Percentiles rank a stretch among this genome's conserved stretches.
Conservation (phyloP, 2,888 invertebrate genomes). For the Pristionchus fissidentatus region DNA sequence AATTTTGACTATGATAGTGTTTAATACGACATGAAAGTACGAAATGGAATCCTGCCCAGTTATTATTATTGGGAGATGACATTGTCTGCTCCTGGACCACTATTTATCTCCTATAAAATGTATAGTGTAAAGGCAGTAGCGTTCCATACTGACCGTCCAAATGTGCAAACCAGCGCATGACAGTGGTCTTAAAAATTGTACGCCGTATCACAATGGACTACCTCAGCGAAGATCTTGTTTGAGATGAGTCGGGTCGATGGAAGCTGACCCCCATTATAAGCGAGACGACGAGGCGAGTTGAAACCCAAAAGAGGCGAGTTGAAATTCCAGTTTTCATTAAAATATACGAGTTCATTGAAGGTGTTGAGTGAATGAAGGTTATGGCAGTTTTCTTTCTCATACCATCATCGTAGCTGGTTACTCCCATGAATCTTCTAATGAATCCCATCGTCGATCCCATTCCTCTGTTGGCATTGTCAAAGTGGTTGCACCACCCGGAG, state of each 20-base stretch:
- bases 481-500: slow-evolving; percentile 87
- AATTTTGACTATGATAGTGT: too few species aligned
- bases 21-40: too few species aligned
- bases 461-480: slow-evolving; percentile 79
- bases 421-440: slow-evolving; percentile 84
- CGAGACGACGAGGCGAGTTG: slow-evolving; percentile 21
- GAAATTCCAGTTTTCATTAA: not conserved
- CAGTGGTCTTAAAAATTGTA: not conserved
- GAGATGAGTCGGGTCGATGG: slow-evolving; percentile 15
- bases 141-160: too few species aligned
- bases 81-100: too few species aligned
- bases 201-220: not conserved
- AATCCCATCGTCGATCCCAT: slow-evolving; percentile 86
- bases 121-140: too few species aligned
- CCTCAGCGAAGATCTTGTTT: slow-evolving; percentile 45
- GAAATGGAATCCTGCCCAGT: too few species aligned
- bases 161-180: too few species aligned
- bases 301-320: not conserved
- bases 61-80: too few species aligned
- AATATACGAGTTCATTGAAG: not conserved
- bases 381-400: not conserved
- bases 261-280: not conserved
- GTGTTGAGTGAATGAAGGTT: not conserved
- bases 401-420: slow-evolving; percentile 82
- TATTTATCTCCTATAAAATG: too few species aligned